phyloP scores from a whole-genome alignment of 2,888 invertebrate species.

The Sceliomorpha sp. region DNA sequence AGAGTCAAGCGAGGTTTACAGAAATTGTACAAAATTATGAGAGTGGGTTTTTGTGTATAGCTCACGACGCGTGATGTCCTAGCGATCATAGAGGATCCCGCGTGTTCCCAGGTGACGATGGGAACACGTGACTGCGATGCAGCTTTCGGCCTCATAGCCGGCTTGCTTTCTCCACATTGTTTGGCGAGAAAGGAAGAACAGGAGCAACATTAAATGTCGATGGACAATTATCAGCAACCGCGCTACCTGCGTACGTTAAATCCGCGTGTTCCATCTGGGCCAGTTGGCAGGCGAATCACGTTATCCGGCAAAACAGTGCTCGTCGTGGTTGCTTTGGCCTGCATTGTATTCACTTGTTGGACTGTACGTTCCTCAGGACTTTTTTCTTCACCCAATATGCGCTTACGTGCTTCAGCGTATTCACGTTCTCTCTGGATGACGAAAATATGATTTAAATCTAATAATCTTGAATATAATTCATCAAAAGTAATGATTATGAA shows the following conservation, averaged over 20 bases:
- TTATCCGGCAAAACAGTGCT: slow-evolving; percentile 64
- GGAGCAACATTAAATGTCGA: slow-evolving; percentile 69
- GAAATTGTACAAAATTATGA: slow-evolving; percentile 40
- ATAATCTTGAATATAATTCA: too few relatives aligned
- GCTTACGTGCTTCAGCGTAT: slow-evolving; percentile 93
- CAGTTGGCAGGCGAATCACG: slow-evolving; percentile 87
- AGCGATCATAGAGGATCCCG: not conserved
- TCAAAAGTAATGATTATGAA: slow-evolving; percentile 2
- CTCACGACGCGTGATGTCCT: slow-evolving; percentile 5
- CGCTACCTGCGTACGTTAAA: slow-evolving; percentile 86
- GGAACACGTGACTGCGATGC: slow-evolving; percentile 57
- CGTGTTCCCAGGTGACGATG: slow-evolving; percentile 4
- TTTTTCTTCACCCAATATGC: slow-evolving; percentile 93
- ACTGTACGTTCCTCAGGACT: slow-evolving; percentile 85
- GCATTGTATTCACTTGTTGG: slow-evolving; percentile 65
- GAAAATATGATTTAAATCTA: too few relatives aligned
- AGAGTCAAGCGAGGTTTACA: slow-evolving; percentile 9
- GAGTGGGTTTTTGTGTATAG: slow-evolving; percentile 3
- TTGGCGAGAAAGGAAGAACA: slow-evolving; percentile 65
- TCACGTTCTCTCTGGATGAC: slow-evolving; percentile 93
- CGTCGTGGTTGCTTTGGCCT: slow-evolving; percentile 36
- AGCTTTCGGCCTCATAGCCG: slow-evolving; percentile 76
- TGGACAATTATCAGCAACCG: slow-evolving; percentile 61
- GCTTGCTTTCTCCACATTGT: slow-evolving; percentile 58
- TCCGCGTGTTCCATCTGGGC: slow-evolving; percentile 89